phyloP scores from a whole-genome alignment of 2,113 vertebrate species.

The Eudyptes chrysolophus region DNA sequence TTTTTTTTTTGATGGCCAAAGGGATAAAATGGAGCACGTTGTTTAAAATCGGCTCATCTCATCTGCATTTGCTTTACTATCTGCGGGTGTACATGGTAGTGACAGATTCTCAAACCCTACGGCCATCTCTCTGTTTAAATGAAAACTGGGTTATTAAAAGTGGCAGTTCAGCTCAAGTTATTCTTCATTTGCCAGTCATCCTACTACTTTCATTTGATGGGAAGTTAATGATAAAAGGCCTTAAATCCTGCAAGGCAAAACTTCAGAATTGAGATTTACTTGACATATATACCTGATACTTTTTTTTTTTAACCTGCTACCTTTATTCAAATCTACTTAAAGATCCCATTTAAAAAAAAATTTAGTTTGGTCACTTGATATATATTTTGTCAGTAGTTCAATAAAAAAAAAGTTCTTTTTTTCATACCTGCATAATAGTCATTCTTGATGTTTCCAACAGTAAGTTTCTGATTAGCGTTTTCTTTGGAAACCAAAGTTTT shows the following conservation, averaged over 20 bases:
- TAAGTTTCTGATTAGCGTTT: not conserved
- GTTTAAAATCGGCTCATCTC: not conserved
- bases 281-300: not conserved
- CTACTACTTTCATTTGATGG: not conserved
- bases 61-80: constrained; percentile 17
- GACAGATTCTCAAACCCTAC: constrained; percentile 35
- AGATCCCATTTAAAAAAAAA: not conserved
- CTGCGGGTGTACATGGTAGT: not conserved
- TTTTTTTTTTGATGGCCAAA: not conserved
- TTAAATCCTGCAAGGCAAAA: constrained; percentile 19
- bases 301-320: not conserved
- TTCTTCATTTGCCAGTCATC: constrained; percentile 18
- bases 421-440: not conserved
- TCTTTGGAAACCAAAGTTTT: not conserved
- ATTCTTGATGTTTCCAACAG: not conserved
- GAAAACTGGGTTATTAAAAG: constrained; percentile 51
- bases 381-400: not conserved
- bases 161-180: constrained; percentile 43
- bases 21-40: not conserved
- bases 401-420: not conserved
- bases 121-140: not conserved
- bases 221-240: not conserved
- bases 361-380: not conserved
- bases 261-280: not conserved
- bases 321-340: not conserved